Evolutionary conservation across 2,797 vertebrate species (phyloP).

Genomic region (Lates japonicus): DNA sequence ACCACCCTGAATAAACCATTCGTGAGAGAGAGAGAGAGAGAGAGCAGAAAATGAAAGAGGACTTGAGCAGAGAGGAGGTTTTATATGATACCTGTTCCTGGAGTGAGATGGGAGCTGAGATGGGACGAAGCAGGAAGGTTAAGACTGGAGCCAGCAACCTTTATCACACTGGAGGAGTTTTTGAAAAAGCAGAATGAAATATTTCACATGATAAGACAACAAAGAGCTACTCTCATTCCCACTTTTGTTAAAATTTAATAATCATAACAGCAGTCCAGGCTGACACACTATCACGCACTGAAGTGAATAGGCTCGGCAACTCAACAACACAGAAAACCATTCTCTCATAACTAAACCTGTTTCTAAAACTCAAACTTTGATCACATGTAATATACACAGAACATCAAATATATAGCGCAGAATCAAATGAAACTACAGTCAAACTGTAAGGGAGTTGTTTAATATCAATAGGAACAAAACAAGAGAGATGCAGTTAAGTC

Average conservation of each 20-base stretch:
- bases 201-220: constrained; percentile 89
- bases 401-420: constrained; percentile 13
- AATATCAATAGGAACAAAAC: constrained; percentile 23
- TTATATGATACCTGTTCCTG: constrained; percentile 68
- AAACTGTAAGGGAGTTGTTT: constrained; percentile 31
- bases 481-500: constrained; percentile 1
- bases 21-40: constrained; percentile 63
- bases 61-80: constrained; percentile 70
- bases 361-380: constrained; percentile 46
- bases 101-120: constrained; percentile 66
- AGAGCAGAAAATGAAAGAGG: constrained; percentile 53
- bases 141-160: constrained; percentile 80
- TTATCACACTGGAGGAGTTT: constrained; percentile 87
- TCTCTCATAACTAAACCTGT: constrained; percentile 23
- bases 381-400: constrained; percentile 33
- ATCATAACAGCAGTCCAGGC: constrained; percentile 79
- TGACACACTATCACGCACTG: constrained; percentile 76
- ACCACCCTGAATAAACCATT: constrained; percentile 76
- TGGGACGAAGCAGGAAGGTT: constrained; percentile 77
- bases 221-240: constrained; percentile 84
- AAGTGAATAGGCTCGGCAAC: constrained; percentile 73
- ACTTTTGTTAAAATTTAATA: constrained; percentile 86
- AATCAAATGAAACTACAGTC: constrained; percentile 30
- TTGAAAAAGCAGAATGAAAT: constrained; percentile 84
- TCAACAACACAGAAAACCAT: constrained; percentile 45